Evolutionary conservation across 2,113 vertebrate species (phyloP), one percentile per base, ranked within the genome.

Genomic region (Eclectus roratus): DNA sequence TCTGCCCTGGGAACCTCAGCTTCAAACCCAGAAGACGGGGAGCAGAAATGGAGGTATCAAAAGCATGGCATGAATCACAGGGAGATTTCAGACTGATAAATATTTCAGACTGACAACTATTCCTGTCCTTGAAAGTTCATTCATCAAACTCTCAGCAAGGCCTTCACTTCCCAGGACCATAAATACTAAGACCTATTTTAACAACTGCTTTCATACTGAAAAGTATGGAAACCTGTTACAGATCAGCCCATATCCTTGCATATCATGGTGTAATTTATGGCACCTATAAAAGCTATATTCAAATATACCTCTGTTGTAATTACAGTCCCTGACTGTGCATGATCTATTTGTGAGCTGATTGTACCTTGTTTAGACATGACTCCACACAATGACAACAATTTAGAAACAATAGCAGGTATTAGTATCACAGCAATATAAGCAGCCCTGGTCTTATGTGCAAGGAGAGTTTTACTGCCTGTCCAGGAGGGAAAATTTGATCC

Each of bases 51-150:
- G 52, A 89, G 79, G 69, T 61, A 79, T 74, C 83, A 81, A 79
- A 89, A 80, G 79, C 27, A 7, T 8, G 47, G 47, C 29, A 7
- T 55, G 95, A 93, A 84, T 86, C 1, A 2, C 65, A 56, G 73
- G 66, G 80, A 96, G 86, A 91, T 89, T 94, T 91, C 69, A 95
- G 94, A 71, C 91, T 96, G 91, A 97, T 96, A 94, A 97, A 97
- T 97, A 97, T 94, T 96, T 94, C 94, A 97, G 94, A 70, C 89
- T 94, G 93, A 95, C 94, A 96, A 76, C 95, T 96, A 96, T 96
- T 97, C 89, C 95, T 92, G 91, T 95, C 94, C 94, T 95, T 95
- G 96, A 86, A 93, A 94, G 95, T 96, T 95, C 91, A 96, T 97
- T 82, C 86, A 95, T 97, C 96, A 96, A 84, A 84, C 66, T 93